Percentiles rank a stretch among this genome's conserved stretches.
phyloP scores from a whole-genome alignment of 2,888 invertebrate species.

The Stictocephala bisonia region DNA sequence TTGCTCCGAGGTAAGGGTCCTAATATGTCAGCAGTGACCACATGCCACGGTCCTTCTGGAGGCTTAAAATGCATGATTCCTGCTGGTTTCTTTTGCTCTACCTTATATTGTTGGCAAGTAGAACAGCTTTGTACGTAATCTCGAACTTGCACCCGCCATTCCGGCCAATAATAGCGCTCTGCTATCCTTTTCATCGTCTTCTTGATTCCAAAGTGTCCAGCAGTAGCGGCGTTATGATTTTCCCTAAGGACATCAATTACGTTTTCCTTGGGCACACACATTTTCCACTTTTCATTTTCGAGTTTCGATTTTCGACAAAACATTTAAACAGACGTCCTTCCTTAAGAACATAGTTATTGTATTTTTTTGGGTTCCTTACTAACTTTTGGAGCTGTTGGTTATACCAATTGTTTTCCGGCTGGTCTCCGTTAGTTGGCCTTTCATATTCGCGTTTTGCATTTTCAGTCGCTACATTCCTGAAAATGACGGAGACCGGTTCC shows the following conservation, averaged over 20 bases:
- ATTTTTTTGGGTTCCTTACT: neutral
- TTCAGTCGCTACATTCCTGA: neutral
- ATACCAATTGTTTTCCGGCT: neutral
- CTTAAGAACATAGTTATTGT: neutral
- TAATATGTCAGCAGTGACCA: conserved; percentile 57
- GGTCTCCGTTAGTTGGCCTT: neutral
- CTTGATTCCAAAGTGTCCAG: conserved; percentile 7
- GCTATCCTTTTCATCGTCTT: neutral
- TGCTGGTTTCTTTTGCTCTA: neutral
- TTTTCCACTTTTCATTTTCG: neutral
- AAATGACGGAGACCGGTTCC: neutral
- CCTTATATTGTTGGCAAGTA: neutral
- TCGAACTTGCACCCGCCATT: neutral
- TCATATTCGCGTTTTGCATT: neutral
- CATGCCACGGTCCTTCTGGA: conserved; percentile 18
- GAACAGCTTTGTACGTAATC: conserved; percentile 1
- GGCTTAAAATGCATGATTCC: neutral
- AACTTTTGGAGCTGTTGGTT: neutral
- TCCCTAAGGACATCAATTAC: neutral
- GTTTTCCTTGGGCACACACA: neutral
- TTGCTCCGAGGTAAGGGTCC: conserved; percentile 60
- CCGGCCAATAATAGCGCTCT: conserved; percentile 10
- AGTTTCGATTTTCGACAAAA: neutral
- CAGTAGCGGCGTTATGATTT: neutral
- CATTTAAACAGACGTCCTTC: no score